phyloP scores from a whole-genome alignment of 2,888 invertebrate species.

The Villa cingulata region DNA sequence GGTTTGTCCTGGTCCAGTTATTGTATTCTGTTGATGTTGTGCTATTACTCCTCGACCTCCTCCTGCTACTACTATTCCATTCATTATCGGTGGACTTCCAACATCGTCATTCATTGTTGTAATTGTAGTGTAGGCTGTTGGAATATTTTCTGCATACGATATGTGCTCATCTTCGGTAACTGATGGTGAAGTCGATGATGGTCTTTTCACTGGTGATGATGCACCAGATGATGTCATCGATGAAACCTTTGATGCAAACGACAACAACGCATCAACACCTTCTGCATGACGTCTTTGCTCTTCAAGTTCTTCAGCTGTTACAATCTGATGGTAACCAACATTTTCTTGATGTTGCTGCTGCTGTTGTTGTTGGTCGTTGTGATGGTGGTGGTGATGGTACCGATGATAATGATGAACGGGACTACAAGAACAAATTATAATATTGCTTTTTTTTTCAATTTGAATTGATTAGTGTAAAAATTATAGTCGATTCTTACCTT shows the following conservation, averaged over 20 bases:
- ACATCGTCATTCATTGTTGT: slow-evolving; percentile 6
- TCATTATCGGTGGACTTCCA: slow-evolving; percentile 9
- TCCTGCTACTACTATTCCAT: background rate
- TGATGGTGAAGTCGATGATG: slow-evolving; percentile 20
- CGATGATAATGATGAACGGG: slow-evolving; percentile 13
- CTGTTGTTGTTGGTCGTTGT: too few species aligned
- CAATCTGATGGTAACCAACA: slow-evolving; percentile 10
- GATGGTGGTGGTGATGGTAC: too few species aligned
- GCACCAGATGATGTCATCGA: slow-evolving; percentile 14
- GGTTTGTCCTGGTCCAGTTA: background rate
- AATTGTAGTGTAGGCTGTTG: slow-evolving; percentile 4
- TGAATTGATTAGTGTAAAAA: too few species aligned
- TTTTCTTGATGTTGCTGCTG: background rate
- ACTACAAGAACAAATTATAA: slow-evolving; percentile 17
- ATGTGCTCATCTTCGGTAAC: slow-evolving; percentile 25
- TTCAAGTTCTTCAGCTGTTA: slow-evolving; percentile 42
- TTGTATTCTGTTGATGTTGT: too few species aligned
- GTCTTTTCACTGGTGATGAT: slow-evolving; percentile 31
- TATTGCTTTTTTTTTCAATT: background rate
- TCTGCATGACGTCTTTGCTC: slow-evolving; percentile 60
- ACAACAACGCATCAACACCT: slow-evolving; percentile 64
- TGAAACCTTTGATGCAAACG: slow-evolving; percentile 51
- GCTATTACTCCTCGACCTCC: background rate
- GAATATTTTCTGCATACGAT: slow-evolving; percentile 24
- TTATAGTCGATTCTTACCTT: slow-evolving; percentile 32